Percentiles rank a stretch among this genome's conserved stretches.
Evolutionary conservation across 2,113 vertebrate species (phyloP).

Genomic region (Takifugu bimaculatus): DNA sequence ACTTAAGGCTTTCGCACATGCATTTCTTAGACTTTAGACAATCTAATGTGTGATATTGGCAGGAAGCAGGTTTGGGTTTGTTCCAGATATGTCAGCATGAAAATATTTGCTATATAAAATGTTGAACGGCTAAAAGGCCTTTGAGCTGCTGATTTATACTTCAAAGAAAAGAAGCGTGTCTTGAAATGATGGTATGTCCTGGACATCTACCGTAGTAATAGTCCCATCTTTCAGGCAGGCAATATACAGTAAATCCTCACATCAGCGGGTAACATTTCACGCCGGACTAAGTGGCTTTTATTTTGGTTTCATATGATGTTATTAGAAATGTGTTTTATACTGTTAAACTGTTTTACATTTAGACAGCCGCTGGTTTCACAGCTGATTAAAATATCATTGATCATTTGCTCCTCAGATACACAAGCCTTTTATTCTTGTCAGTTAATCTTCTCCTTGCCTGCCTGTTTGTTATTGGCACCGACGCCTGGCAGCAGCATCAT

Average conservation of each 20-base stretch:
- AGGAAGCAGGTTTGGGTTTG: too few species aligned
- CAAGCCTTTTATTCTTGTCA: conserved; percentile 13
- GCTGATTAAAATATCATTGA: conserved; percentile 33
- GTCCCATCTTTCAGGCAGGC: not conserved
- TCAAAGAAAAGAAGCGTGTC: too few species aligned
- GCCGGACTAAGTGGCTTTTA: not conserved
- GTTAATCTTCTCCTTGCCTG: conserved; percentile 30
- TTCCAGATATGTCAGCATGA: too few species aligned
- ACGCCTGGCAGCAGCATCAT: conserved; percentile 15
- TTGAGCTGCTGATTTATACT: too few species aligned
- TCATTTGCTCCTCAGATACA: conserved; percentile 20
- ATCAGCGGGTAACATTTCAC: too few species aligned
- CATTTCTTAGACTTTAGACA: too few species aligned
- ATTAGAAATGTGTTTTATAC: not conserved
- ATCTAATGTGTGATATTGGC: too few species aligned
- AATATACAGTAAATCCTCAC: too few species aligned
- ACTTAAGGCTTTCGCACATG: too few species aligned
- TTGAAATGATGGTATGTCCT: not conserved
- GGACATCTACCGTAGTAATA: not conserved
- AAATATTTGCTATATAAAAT: too few species aligned
- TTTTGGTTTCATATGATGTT: not conserved
- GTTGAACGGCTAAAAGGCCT: too few species aligned
- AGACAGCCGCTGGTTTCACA: conserved; percentile 24
- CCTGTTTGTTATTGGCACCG: conserved; percentile 25
- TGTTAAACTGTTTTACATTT: conserved; percentile 1